Evolutionary conservation across 2,888 invertebrate species (phyloP).

Genomic region (Tromatobia lineatoria): DNA sequence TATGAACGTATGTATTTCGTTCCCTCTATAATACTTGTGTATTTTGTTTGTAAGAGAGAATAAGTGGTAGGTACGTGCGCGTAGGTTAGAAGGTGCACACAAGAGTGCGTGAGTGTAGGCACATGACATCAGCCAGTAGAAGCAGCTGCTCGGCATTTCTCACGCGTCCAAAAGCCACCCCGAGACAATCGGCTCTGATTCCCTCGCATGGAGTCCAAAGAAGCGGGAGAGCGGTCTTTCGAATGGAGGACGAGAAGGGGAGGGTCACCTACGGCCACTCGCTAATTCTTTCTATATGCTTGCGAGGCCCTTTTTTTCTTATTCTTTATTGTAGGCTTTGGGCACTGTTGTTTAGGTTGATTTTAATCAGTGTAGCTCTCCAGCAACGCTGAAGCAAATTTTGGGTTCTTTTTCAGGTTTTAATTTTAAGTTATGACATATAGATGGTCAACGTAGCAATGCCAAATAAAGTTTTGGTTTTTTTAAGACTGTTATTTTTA

Average conservation of each 20-base stretch:
- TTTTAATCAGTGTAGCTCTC: slow-evolving; percentile 33
- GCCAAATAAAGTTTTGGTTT: too few species aligned
- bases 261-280: slow-evolving; percentile 55
- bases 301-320: slow-evolving; percentile 24
- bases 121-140: slow-evolving; percentile 65
- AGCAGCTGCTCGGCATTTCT: slow-evolving; percentile 84
- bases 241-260: slow-evolving; percentile 27
- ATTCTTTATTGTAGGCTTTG: slow-evolving; percentile 11
- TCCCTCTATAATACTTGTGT: slow-evolving; percentile 32
- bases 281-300: slow-evolving; percentile 23
- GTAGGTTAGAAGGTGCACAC: slow-evolving; percentile 40
- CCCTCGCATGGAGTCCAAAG: slow-evolving; percentile 66
- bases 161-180: slow-evolving; percentile 84
- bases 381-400: neutral
- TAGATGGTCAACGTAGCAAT: too few species aligned
- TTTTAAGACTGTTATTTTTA: too few species aligned
- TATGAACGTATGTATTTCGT: too few species aligned
- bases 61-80: neutral
- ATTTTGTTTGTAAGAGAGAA: slow-evolving; percentile 24
- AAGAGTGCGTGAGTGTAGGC: slow-evolving; percentile 69
- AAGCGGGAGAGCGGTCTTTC: slow-evolving; percentile 50
- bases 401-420: too few species aligned
- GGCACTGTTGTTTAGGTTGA: slow-evolving; percentile 14
- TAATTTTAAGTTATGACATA: too few species aligned
- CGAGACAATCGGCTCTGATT: slow-evolving; percentile 84